Evolutionary conservation across 2,888 invertebrate species (phyloP).

Genomic region (Drosophila maculinotata): DNA sequence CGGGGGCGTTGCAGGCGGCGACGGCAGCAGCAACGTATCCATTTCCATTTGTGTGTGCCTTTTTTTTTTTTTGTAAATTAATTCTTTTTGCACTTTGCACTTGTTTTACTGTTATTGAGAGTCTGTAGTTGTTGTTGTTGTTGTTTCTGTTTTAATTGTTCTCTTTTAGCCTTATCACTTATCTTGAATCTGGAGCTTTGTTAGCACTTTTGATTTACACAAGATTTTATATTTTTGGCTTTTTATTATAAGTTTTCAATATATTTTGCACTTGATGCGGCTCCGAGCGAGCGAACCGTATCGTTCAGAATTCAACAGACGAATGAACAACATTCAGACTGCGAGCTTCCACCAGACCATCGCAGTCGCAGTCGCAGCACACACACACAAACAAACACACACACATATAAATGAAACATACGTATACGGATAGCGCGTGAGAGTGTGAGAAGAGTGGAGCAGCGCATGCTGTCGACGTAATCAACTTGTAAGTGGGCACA

Average conservation of each 20-base stretch:
- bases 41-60: slow-evolving; percentile 81
- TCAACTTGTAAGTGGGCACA: slow-evolving; percentile 65
- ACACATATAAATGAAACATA: slow-evolving; percentile 1
- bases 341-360: slow-evolving; percentile 72
- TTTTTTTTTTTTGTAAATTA: not conserved
- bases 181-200: slow-evolving; percentile 38
- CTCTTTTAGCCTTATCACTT: slow-evolving; percentile 49
- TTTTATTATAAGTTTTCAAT: slow-evolving; percentile 32
- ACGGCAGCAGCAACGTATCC: slow-evolving; percentile 85
- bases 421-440: slow-evolving; percentile 27
- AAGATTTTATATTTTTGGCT: slow-evolving; percentile 27
- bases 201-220: slow-evolving; percentile 43
- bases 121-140: slow-evolving; percentile 22
- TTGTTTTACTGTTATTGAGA: slow-evolving; percentile 37
- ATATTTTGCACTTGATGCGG: slow-evolving; percentile 47
- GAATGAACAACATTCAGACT: slow-evolving; percentile 82
- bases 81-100: slow-evolving; percentile 54
- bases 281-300: slow-evolving; percentile 75
- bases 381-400: slow-evolving; percentile 14
- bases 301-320: slow-evolving; percentile 84
- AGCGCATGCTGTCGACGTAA: slow-evolving; percentile 72
- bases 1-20: slow-evolving; percentile 91
- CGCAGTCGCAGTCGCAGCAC: slow-evolving; percentile 51
- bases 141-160: slow-evolving; percentile 34
- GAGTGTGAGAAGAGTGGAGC: slow-evolving; percentile 49